phyloP scores from a whole-genome alignment of 2,113 vertebrate genomes.

The Tragelaphus buxtoni region DNA sequence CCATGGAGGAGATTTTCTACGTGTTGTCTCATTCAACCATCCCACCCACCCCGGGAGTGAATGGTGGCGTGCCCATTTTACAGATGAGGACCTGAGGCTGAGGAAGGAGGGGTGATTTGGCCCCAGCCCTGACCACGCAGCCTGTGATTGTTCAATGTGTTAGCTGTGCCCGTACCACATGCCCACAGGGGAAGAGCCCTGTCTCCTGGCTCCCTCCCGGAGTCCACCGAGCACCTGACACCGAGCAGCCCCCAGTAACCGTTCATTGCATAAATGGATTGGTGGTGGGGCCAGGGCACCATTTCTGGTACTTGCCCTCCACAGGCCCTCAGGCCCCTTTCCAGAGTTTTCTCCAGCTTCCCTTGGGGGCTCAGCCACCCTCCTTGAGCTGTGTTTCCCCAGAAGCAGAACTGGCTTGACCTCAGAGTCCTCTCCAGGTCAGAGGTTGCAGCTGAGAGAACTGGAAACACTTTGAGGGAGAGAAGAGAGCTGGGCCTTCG shows the following conservation, averaged over 20 bases:
- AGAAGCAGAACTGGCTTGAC: background rate
- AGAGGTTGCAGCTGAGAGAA: background rate
- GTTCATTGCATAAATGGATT: background rate
- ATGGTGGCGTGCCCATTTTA: background rate
- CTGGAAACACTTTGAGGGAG: background rate
- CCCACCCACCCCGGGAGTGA: accelerated
- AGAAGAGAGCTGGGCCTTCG: background rate
- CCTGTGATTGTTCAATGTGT: background rate
- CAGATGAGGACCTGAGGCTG: background rate
- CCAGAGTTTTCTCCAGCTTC: background rate
- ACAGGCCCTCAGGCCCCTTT: background rate
- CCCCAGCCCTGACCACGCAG: background rate
- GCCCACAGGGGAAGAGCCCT: background rate
- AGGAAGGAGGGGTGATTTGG: background rate
- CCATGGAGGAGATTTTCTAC: background rate
- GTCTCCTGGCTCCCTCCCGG: background rate
- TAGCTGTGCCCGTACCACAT: accelerated
- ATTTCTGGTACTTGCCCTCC: background rate
- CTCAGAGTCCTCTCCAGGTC: background rate
- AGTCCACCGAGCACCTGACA: background rate
- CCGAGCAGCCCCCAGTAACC: background rate
- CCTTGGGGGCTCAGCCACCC: background rate
- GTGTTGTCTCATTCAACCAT: background rate
- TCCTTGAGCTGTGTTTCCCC: background rate
- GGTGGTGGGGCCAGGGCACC: background rate